Percentiles rank a stretch among this genome's conserved stretches.
Conservation (phyloP, 64 coral and sea anemone genomes). For the Exaiptasia diaphana region DNA sequence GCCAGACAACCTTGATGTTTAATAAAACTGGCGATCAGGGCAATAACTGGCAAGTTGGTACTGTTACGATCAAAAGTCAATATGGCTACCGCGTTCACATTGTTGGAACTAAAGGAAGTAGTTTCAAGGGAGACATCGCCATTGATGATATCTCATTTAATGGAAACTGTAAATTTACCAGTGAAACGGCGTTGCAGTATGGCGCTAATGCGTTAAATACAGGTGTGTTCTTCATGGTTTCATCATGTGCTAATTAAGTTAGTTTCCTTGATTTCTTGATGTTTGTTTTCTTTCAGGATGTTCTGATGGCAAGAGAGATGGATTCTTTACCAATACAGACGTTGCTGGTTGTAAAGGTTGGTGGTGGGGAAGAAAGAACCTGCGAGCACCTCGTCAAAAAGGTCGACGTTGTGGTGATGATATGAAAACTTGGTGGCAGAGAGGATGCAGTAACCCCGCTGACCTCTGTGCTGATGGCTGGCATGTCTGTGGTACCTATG, state of each 20-base stretch:
- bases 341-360: slow-evolving; percentile 71
- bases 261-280: not conserved
- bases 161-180: slow-evolving; percentile 49
- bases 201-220: slow-evolving; percentile 7
- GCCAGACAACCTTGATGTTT: slow-evolving; percentile 12
- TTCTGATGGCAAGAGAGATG: slow-evolving; percentile 73
- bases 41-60: slow-evolving; percentile 30
- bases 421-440: slow-evolving; percentile 15
- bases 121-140: slow-evolving; percentile 64
- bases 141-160: slow-evolving; percentile 74
- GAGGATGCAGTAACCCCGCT: slow-evolving; percentile 39
- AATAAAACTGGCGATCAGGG: slow-evolving; percentile 48
- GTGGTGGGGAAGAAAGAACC: slow-evolving; percentile 63
- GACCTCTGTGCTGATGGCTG: slow-evolving; percentile 68
- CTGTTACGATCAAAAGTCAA: slow-evolving; percentile 35
- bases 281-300: slow-evolving; percentile 54
- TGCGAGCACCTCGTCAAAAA: slow-evolving; percentile 39
- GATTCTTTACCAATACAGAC: slow-evolving; percentile 72
- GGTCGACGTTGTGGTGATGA: slow-evolving; percentile 71
- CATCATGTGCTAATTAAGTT: not conserved
- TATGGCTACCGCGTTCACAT: slow-evolving; percentile 86
- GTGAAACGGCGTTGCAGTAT: slow-evolving; percentile 19
- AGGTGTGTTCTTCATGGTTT: not conserved
- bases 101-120: slow-evolving; percentile 39
- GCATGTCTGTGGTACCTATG: slow-evolving; percentile 83